These are phyloP conservation scores for Heliconius erato DNA, from an alignment of 2,888 invertebrate genomes.

Conservation along the genomic window DNA sequence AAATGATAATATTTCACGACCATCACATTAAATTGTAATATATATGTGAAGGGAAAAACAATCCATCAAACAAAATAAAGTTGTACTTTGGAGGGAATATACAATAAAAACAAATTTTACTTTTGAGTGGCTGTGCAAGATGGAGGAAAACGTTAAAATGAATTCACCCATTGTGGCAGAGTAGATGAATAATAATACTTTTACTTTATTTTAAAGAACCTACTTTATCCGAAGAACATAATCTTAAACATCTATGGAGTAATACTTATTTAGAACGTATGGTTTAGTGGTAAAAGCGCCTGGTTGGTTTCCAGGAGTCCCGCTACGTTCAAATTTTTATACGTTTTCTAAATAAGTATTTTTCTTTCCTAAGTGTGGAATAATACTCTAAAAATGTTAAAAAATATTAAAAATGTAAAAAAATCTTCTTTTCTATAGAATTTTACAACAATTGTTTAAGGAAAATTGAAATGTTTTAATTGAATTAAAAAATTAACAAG, in stretches of 20 bases:
- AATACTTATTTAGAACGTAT: no score
- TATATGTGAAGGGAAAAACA: conserved; percentile 9
- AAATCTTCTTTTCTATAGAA: neutral
- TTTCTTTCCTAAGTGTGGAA: no score
- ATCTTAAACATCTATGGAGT: conserved; percentile 6
- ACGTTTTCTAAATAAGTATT: no score
- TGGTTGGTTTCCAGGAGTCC: no score
- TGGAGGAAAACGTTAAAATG: conserved; percentile 3
- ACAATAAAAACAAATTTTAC: conserved; percentile 15
- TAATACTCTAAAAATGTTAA: no score
- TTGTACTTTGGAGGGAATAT: neutral
- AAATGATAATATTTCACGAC: conserved; percentile 37
- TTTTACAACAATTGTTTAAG: neutral
- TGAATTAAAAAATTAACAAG: neutral
- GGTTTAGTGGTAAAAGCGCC: no score
- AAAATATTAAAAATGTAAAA: no score
- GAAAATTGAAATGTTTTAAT: neutral
- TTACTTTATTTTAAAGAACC: conserved; percentile 16
- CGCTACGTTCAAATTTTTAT: no score
- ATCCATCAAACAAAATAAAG: conserved; percentile 28
- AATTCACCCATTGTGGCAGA: conserved; percentile 5
- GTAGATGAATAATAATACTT: conserved; percentile 19
- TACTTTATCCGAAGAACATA: neutral
- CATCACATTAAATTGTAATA: conserved; percentile 15
- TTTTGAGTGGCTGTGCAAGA: conserved; percentile 13